phyloP scores from a whole-genome alignment of 2,113 vertebrate species.

The Cephalopterus ornatus region DNA sequence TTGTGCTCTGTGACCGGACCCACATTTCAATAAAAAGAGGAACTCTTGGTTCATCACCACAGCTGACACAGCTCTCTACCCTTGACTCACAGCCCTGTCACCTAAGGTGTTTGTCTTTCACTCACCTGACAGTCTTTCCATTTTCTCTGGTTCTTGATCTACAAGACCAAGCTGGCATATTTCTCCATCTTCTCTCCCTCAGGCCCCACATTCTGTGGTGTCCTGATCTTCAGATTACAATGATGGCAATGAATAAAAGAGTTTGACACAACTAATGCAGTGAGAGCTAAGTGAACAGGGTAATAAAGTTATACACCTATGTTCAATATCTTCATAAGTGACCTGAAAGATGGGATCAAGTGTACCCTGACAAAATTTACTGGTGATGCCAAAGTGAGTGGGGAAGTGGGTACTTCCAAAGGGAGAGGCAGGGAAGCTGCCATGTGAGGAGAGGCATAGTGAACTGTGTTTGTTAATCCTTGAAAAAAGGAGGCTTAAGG shows the following conservation, averaged over 20 bases:
- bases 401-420: neutral
- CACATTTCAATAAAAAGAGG: neutral
- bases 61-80: neutral
- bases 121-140: neutral
- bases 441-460: neutral
- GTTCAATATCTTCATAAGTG: neutral
- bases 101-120: neutral
- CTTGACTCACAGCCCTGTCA: neutral
- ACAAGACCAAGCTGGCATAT: neutral
- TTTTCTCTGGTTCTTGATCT: neutral
- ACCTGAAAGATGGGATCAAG: neutral
- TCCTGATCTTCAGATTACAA: neutral
- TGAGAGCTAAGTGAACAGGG: neutral
- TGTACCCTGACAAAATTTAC: neutral
- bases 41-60: neutral
- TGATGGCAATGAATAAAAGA: neutral
- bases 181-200: neutral
- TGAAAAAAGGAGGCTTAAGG: neutral
- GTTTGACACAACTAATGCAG: neutral
- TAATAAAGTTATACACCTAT: neutral
- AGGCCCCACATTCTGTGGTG: neutral
- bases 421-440: neutral
- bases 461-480: neutral
- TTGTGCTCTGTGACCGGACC: neutral
- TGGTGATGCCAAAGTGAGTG: neutral